phyloP scores from a whole-genome alignment of 2,797 vertebrate species.

The Acridotheres tristis region DNA sequence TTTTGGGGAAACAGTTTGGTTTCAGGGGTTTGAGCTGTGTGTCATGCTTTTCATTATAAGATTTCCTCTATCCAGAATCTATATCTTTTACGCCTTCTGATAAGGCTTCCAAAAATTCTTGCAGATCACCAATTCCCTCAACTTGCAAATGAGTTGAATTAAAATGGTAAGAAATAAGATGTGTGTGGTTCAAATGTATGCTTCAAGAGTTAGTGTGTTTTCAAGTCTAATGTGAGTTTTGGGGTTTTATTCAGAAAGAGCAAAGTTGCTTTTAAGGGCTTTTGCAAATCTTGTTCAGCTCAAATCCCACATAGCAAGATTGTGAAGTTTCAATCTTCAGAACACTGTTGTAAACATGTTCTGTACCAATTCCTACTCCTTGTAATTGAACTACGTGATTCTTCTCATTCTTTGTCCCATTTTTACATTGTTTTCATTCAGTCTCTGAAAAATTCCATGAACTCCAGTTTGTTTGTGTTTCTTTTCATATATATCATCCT shows the following conservation, averaged over 20 bases:
- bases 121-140: not conserved
- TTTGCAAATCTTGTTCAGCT: not conserved
- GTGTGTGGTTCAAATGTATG: not conserved
- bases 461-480: not conserved
- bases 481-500: not conserved
- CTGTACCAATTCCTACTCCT: not conserved
- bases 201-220: not conserved
- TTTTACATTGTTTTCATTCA: not conserved
- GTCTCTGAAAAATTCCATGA: not conserved
- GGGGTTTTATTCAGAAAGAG: not conserved
- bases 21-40: not conserved
- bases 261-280: not conserved
- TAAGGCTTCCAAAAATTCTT: not conserved
- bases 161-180: not conserved
- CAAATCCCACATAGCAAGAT: not conserved
- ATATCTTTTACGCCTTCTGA: not conserved
- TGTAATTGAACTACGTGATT: not conserved
- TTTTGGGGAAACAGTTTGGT: conserved; percentile 1
- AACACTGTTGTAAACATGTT: not conserved
- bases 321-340: not conserved
- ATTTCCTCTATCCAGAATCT: not conserved
- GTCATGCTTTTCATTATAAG: conserved; percentile 9
- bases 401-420: not conserved
- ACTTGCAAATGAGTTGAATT: not conserved
- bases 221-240: not conserved